phyloP scores from a whole-genome alignment of 1,140 invertebrate genomes.

The Saxidomus purpurata region DNA sequence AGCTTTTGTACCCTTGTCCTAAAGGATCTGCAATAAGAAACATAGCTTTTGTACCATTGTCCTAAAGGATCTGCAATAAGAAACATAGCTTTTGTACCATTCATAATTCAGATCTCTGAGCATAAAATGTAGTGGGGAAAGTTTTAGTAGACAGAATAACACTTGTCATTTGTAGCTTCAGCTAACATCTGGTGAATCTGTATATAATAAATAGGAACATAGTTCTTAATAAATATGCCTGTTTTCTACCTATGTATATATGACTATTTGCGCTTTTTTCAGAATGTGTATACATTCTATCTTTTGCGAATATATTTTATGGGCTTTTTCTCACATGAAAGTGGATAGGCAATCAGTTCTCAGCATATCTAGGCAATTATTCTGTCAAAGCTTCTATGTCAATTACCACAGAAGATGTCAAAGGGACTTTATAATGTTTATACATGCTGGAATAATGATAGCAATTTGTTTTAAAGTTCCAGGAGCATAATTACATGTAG shows the following conservation, averaged over 20 bases:
- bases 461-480: too few species aligned
- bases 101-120: constrained; percentile 11
- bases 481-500: too few species aligned
- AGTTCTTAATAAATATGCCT: neutral
- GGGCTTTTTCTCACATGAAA: neutral
- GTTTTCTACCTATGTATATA: neutral
- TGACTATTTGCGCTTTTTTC: neutral
- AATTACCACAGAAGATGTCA: neutral
- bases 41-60: too few species aligned
- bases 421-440: too few species aligned
- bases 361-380: neutral
- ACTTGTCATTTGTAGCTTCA: neutral
- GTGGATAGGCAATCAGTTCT: neutral
- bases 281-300: neutral
- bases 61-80: too few species aligned
- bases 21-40: too few species aligned
- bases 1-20: too few species aligned
- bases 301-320: neutral
- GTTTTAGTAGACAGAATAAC: neutral
- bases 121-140: neutral
- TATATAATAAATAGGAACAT: neutral
- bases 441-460: too few species aligned
- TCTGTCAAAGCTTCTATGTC: neutral
- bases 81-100: neutral
- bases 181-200: neutral